Conservation (phyloP, 2,113 vertebrate species). For the Gavia stellata region DNA sequence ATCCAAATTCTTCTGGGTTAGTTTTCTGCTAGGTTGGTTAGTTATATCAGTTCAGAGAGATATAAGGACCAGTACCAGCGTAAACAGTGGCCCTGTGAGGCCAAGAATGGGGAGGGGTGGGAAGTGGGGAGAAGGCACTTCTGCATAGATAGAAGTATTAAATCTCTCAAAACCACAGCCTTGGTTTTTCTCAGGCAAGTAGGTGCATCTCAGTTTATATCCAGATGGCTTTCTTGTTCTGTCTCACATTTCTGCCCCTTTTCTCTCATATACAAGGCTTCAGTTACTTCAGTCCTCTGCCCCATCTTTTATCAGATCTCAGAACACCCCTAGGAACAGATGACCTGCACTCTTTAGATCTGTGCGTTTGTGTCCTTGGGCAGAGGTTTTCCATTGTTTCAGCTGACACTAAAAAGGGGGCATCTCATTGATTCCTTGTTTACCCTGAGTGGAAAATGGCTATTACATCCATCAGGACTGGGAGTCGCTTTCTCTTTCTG, state of each 20-base stretch:
- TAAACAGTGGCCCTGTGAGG: not conserved
- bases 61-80: not conserved
- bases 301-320: fast-evolving
- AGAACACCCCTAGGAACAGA: not conserved
- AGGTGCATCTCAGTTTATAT: not conserved
- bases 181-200: not conserved
- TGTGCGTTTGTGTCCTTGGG: not conserved
- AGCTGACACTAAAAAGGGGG: not conserved
- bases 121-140: not conserved
- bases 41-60: not conserved
- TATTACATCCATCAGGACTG: not conserved
- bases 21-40: not conserved
- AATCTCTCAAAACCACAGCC: not conserved
- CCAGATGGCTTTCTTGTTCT: not conserved
- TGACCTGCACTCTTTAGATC: not conserved
- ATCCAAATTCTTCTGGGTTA: not conserved
- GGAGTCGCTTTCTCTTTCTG: not conserved
- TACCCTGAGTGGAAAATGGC: not conserved
- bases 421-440: not conserved
- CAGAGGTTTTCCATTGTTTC: not conserved
- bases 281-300: not conserved
- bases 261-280: not conserved
- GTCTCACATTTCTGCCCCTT: not conserved
- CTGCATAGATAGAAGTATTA: not conserved
- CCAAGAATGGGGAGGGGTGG: fast-evolving